Evolutionary conservation across 2,888 invertebrate genomes (phyloP), one percentile per base, ranked within the genome.

Genomic region (Hoplodrina blanda): DNA sequence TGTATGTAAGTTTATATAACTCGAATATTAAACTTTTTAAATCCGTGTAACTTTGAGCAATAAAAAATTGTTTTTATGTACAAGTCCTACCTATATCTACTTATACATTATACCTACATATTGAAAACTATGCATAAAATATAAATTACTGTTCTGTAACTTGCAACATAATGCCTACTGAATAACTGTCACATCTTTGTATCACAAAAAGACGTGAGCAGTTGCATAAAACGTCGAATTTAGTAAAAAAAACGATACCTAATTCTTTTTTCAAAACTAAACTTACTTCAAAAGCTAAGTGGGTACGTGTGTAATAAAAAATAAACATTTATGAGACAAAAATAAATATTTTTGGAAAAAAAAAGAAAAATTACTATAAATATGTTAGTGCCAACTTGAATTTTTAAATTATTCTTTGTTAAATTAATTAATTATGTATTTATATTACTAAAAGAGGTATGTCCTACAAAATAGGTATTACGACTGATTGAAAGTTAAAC

Each of bases 161-260:
- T 7, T 44, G 13, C n/a, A n/a, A 41, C 60, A 19, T 25, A 41
- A 62, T 62, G 50, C 62, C 73, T 64, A 79, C 54, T 61, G 54
- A 55, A 57, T 72, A 62, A 66, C 92, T 94, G 93, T 86, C 92
- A 88, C 93, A 85, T 93, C 94, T 95, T 95, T 93, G 87, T 88
- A 82, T 87, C 78, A 69, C 77, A 86, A 80, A 84, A 94, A 94
- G 93, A 93, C 79, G 89, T 89, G 87, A 64, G 75, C 89, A 91
- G 89, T 87, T 70, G 57, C 78, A 68, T 55, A 41, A 0, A 55
- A 63, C 69, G 78, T 77, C 66, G 69, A 69, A 62, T 61, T 69
- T 56, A 62, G 67, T 44, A 64, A 67, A 59, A 60, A 53, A 64
- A 46, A 52, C 63, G 67, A 69, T 62, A 62, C 15, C 41, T 8